Evolutionary conservation across 2,888 invertebrate species (phyloP), one percentile per base, ranked within the genome.

Genomic region (Eupeodes luniger): DNA sequence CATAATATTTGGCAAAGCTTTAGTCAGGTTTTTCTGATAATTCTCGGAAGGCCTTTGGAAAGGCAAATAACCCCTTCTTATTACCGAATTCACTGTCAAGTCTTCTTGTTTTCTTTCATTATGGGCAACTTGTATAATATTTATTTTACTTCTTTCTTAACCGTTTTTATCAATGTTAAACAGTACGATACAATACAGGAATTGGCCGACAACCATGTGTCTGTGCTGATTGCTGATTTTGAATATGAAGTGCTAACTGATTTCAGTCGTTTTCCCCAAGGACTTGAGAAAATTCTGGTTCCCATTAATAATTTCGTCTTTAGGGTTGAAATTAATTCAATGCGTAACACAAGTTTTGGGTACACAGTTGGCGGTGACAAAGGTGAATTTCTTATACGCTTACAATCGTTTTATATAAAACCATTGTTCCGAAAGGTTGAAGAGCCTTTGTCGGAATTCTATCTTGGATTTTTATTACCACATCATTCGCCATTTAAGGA

Each of bases 171-270:
- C 2, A 53, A 75, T 11, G 53, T 75, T 5, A 67, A 69, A 9
- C 81, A 81, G 16, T 75, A 51, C 27, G 67, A 81, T 4, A 81
- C 75, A 11, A 53, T 75, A 4, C 34, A 81, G 16, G 81, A 81
- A 2, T 34, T 81, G 16, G 4, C 75, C 16, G 75, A 69, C 27
- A 53, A 76, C 19, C 59, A 81, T 12, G 53, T 81, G 1, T 34
- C 6, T 4, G 67, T 81, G 0, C 34, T 76, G 61, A 61, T 81
- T 16, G 19, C 61, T 0, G 51, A 75, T 3, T 66, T 40, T 34
- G 61, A 81, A 40, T 53, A 40, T 27, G 6, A 49, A 2, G 1
- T 3, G 1, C 2, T 49, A 4, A 0, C 40, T 0, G 40, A 40
- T 40, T 40, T 40, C 40, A 5, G 9, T 7, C 5, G 9, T 1